Evolutionary conservation across 2,888 invertebrate genomes (phyloP), one percentile per base, ranked within the genome.

Genomic region (Digitonthophagus gazella): DNA sequence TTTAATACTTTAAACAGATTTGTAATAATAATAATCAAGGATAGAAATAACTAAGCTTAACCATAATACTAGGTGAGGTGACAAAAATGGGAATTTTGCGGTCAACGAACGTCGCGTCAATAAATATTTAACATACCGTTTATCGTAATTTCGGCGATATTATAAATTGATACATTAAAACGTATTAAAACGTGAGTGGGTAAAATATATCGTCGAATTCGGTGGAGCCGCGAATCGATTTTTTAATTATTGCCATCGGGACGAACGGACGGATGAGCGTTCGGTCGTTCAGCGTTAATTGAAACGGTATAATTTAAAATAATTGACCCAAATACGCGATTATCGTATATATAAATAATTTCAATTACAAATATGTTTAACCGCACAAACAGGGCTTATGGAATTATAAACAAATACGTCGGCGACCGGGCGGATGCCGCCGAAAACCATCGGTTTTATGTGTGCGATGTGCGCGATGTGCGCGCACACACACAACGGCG

Each of bases 261-360:
- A 22, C 55, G 28, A 55, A 54, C 28, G 67, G 3, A 11, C 28
- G 28, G 28, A n/a, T n/a, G n/a, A n/a, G n/a, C n/a, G n/a, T n/a
- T n/a, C n/a, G n/a, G n/a, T n/a, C 28, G 28, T 44, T 6, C 28
- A 44, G 11, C 66, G 66, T 70, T 66, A 70, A 70, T 68, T 68
- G 63, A 66, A 70, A 66, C 58, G 66, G 56, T 68, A 70, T 71
- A 71, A 71, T 66, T 68, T 71, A 68, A 68, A 71, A 68, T 71
- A 71, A 71, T 71, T 68, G 66, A 71, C 70, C 70, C 67, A 71
- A 71, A 71, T 71, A 66, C 57, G 63, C 66, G 68, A 71, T 71
- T 66, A 68, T 66, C 66, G 64, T 66, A 54, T 63, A 66, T 71
- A 71, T 71, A 71, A 71, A 71, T 71, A 71, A 71, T 71, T 68